Evolutionary conservation across 2,797 vertebrate species (phyloP), one percentile per base, ranked within the genome.

Genomic region (Mus minutoides): DNA sequence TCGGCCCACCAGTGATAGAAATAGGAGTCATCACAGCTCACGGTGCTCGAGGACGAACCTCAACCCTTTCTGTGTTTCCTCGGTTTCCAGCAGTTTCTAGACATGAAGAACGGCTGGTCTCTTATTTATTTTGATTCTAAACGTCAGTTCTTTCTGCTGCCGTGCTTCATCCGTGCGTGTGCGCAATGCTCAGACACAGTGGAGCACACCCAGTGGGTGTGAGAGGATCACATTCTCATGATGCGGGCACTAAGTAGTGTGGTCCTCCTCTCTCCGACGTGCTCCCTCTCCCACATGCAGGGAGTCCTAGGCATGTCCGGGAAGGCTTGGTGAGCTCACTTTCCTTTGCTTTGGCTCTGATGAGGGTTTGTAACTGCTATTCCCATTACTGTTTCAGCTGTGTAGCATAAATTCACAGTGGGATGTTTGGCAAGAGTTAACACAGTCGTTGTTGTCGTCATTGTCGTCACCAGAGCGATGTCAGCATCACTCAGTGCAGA

Each of bases 31-130:
- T 97, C 96, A 91, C 92, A 84, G 78, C 88, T 97, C 97, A 97
- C 96, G 98, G 98, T 99, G 98, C 98, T 98, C 96, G 97, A 94
- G 95, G 94, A 91, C 98, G 98, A 96, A 97, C 93, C 96, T 95
- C 80, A 7, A 96, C 95, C 98, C 98, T 97, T 96, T 97, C 76
- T 91, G 46, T 46, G 46, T 46, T 46, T 46, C 46, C 46, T 49
- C 49, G 49, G 96, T 95, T 97, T 97, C 84, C 92, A 85, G 71
- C 60, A 79, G 52, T 97, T 98, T 98, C 84, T 97, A 94, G 96
- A 21, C 93, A 79, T 95, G 97, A 97, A 97, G 71, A 96, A 85
- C 78, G 71, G 78, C 75, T 92, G 37, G 0, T 85, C 96, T 82
- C 88, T 97, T 98, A 97, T 95, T 98, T 98, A 98, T 96, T 40